phyloP scores from a whole-genome alignment of 2,113 vertebrate species.

The Anseranas semipalmata region DNA sequence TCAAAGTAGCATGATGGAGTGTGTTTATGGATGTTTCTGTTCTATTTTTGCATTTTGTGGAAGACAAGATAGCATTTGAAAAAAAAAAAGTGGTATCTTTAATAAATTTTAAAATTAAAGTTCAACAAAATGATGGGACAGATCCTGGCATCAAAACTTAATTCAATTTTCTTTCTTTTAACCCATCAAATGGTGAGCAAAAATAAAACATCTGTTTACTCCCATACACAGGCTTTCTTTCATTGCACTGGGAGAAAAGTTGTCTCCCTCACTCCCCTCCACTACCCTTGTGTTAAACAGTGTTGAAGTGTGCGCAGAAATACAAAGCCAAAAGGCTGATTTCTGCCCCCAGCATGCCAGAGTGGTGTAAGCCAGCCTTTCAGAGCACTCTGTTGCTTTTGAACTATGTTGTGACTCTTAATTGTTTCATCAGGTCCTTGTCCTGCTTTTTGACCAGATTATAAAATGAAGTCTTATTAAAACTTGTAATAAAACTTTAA shows the following conservation, averaged over 20 bases:
- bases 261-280: not conserved
- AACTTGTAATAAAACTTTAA: not conserved
- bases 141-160: not conserved
- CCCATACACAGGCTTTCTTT: not conserved
- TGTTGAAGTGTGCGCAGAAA: not conserved
- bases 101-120: not conserved
- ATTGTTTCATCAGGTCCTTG: not conserved
- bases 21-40: not conserved
- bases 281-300: not conserved
- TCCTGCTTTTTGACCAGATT: not conserved
- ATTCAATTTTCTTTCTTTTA: not conserved
- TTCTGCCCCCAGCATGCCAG: not conserved
- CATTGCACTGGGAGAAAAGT: not conserved
- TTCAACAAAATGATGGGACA: not conserved
- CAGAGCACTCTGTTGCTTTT: not conserved
- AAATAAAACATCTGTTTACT: not conserved
- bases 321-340: not conserved
- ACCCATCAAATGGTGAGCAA: not conserved
- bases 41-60: not conserved
- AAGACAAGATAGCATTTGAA: not conserved
- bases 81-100: not conserved
- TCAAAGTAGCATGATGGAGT: not conserved
- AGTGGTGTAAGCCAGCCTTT: not conserved
- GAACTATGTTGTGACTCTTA: not conserved
- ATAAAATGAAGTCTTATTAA: not conserved